Base-by-base conservation (phyloP, 2,797 vertebrate species). In the Ciconia nigra region DNA sequence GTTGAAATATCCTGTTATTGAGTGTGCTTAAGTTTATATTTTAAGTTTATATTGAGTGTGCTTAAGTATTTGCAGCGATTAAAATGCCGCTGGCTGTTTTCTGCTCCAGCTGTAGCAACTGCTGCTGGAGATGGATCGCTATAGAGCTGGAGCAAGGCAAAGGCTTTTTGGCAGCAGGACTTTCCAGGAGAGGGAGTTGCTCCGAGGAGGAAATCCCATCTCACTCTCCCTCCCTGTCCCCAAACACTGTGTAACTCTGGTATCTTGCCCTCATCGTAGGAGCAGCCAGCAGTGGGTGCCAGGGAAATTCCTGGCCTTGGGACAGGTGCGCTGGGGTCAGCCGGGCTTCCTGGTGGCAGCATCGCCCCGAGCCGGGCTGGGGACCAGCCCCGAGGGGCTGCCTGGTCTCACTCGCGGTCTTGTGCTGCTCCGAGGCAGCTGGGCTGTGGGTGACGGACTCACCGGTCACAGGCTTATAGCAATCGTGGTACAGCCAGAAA, bases 291-390 rank as follows among this genome's bases (percentile, higher is more conserved):
- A 67, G 46, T 2, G 20, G 33, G 44, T 14, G 10, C 87, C 80
- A 66, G 88, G 70, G 71, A 77, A 96, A 91, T 92, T 81, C 71
- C 90, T 87, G 59, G 15, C 51, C 35, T 73, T 73, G 61, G 78
- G 46, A 91, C 10, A 0, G 2, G 24, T 42, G 44, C 16, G 6
- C n/a, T 82, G 7, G 69, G 37, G 14, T 80, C 81, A 66, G 37
- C 24, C 2, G 2, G 63, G 59, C 33, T 65, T 83, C 49, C 66
- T 90, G 67, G 24, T 1, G 0, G 28, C 2, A 3, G 19, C 52
- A 41, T 51, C 14, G 0, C 10, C 13, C 26, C 3, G 4, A 37
- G 16, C 37, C 0, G 1, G n/a, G 29, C 62, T 66, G 61, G 28
- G 33, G 19, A 55, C 41, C 3, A 3, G 10, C 14, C 13, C 18